A percentile compares a stretch with the other conserved stretches of the same genome.
Evolutionary conservation across 2,888 invertebrate species (phyloP).

Genomic region (Augiades crinisus): DNA sequence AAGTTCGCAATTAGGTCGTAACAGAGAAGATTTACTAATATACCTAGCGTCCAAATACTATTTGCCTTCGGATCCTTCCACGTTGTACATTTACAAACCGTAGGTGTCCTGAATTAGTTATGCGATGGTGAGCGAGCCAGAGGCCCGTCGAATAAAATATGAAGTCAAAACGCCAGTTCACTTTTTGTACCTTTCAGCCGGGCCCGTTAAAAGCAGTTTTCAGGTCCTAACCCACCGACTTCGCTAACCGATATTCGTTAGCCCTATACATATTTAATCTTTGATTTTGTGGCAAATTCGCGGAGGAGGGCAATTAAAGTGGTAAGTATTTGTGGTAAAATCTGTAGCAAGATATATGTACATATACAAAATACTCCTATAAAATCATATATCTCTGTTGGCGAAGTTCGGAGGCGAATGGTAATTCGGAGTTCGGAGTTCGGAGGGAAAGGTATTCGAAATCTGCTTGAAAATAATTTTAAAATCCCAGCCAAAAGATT

Average conservation of each 20-base stretch:
- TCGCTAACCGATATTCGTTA: conserved; percentile 5
- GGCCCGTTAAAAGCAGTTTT: conserved; percentile 17
- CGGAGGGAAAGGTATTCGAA: too few relatives aligned
- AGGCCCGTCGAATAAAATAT: conserved; percentile 22
- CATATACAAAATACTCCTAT: neutral
- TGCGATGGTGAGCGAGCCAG: conserved; percentile 18
- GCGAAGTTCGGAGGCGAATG: too few relatives aligned
- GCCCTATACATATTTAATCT: neutral
- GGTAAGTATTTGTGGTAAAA: neutral
- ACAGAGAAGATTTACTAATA: neutral
- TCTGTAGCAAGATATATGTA: neutral
- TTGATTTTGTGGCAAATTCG: neutral
- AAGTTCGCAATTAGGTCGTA: neutral
- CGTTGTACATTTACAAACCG: conserved; percentile 11
- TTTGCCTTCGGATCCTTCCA: conserved; percentile 1
- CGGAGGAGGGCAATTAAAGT: neutral
- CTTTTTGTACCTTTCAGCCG: conserved; percentile 11
- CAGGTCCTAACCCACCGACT: neutral
- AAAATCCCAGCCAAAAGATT: too few relatives aligned
- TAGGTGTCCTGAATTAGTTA: conserved; percentile 21
- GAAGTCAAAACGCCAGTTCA: conserved; percentile 17
- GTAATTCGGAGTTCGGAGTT: too few relatives aligned
- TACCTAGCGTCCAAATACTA: conserved; percentile 3
- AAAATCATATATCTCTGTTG: too few relatives aligned
- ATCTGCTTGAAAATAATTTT: too few relatives aligned